These are phyloP conservation scores for Menidia beryllina DNA, from an alignment of 2,113 vertebrate species.

Conservation along the genomic window DNA sequence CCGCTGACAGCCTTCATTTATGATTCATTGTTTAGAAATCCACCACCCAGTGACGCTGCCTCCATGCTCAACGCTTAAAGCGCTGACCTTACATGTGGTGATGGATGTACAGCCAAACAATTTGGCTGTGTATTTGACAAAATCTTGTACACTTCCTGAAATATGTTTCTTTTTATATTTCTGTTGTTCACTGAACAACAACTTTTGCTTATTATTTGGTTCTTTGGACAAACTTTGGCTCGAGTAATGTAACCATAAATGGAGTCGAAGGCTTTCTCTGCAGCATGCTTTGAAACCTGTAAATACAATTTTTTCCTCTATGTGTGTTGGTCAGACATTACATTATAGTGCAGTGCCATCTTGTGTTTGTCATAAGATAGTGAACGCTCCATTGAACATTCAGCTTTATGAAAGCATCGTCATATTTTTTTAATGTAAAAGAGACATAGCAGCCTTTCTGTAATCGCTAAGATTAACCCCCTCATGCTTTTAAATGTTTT, in stretches of 20 bases:
- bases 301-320: not conserved
- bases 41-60: not conserved
- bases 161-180: not conserved
- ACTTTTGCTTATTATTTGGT: not conserved
- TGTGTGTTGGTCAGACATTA: not conserved
- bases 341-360: slow-evolving; percentile 42
- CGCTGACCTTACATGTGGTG: not conserved
- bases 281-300: not conserved
- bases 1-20: not conserved
- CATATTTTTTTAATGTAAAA: not conserved
- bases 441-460: not conserved
- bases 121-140: not conserved
- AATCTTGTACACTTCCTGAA: not conserved
- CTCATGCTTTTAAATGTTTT: not conserved
- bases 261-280: not conserved
- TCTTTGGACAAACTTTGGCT: not conserved
- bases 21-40: slow-evolving; percentile 18
- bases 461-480: not conserved
- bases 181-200: not conserved
- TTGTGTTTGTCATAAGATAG: slow-evolving; percentile 30
- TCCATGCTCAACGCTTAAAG: not conserved
- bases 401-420: not conserved
- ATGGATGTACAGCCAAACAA: not conserved
- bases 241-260: not conserved
- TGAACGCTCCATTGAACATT: not conserved